Conservation (phyloP, 2,888 invertebrate species). For the Ptychoptera contaminata region DNA sequence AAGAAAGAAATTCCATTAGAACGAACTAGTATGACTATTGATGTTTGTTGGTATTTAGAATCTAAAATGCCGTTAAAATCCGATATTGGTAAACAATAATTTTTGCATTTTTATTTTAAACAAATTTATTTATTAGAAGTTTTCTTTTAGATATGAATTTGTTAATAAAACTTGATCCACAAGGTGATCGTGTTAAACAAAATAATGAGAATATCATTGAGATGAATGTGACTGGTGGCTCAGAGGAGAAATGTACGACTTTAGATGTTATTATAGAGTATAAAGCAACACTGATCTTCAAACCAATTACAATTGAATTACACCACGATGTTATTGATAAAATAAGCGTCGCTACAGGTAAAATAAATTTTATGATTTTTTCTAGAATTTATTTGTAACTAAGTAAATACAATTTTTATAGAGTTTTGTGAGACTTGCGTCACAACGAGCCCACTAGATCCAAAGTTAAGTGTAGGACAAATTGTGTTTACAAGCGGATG, state of each 20-base stretch:
- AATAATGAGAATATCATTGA: too few relatives aligned
- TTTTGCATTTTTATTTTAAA: too few relatives aligned
- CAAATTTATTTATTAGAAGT: too few relatives aligned
- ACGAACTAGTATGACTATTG: neutral
- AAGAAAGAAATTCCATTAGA: neutral
- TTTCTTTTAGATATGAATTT: neutral
- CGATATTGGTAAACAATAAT: too few relatives aligned
- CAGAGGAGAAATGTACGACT: too few relatives aligned
- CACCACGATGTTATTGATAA: neutral
- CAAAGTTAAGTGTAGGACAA: conserved; percentile 6
- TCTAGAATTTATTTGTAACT: too few relatives aligned
- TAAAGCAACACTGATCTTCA: neutral
- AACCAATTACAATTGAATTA: neutral
- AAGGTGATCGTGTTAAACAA: neutral
- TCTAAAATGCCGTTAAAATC: neutral
- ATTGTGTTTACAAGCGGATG: conserved; percentile 10
- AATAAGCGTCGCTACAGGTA: neutral
- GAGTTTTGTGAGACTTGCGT: conserved; percentile 10
- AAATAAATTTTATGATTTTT: neutral
- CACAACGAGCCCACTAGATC: conserved; percentile 8
- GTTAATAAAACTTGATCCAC: neutral
- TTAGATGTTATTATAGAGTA: too few relatives aligned
- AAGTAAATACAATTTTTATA: neutral
- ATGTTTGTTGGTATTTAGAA: neutral
- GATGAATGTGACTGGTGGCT: too few relatives aligned